Evolutionary conservation across 2,113 vertebrate species (phyloP).

Genomic region (Passer montanus): DNA sequence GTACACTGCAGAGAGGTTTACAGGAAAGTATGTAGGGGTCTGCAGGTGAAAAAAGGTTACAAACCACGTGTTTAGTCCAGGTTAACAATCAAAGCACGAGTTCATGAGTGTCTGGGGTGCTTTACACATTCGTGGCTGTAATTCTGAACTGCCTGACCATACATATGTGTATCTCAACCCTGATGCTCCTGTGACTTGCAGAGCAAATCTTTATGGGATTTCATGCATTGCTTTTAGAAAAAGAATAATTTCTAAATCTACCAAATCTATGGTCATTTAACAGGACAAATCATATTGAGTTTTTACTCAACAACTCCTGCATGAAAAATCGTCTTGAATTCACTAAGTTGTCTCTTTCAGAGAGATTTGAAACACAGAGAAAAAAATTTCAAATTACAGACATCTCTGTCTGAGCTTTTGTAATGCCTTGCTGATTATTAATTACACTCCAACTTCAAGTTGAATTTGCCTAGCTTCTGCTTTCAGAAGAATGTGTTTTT

Average conservation of each 20-base stretch:
- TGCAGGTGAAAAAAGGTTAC: not conserved
- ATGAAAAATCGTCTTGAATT: not conserved
- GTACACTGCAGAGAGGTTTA: not conserved
- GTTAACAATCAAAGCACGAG: not conserved
- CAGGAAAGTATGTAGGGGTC: not conserved
- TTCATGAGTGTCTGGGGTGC: not conserved
- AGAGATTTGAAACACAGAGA: not conserved
- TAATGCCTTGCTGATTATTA: not conserved
- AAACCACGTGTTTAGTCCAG: not conserved
- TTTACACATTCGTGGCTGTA: not conserved
- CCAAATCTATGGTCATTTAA: not conserved
- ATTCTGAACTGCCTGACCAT: not conserved
- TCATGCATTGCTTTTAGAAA: not conserved
- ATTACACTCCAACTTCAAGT: not conserved
- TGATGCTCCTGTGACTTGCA: not conserved
- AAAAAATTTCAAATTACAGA: not conserved
- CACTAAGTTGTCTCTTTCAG: not conserved
- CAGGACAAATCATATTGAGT: not conserved
- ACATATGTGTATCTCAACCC: not conserved
- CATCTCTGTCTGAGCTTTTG: not conserved
- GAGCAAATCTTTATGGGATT: not conserved
- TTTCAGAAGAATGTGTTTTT: not conserved
- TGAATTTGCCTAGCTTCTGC: not conserved
- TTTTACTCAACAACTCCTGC: not conserved
- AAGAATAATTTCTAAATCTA: not conserved